Conservation (phyloP, 1,140 invertebrate species). For the Achroia grisella region DNA sequence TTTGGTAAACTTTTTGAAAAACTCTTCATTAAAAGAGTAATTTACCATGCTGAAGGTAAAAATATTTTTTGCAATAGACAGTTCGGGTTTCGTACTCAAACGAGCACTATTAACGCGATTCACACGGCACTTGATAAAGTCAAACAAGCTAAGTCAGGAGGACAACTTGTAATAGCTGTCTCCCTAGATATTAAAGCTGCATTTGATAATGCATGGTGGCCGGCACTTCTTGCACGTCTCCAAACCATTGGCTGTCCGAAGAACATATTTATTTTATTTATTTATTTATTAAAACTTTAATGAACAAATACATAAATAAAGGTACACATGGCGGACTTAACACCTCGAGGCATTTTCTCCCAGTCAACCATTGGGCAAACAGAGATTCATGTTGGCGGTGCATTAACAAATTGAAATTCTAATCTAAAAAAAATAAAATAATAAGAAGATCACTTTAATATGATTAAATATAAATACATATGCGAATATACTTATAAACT, state of each 20-base stretch:
- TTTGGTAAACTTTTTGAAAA: constrained; percentile 22
- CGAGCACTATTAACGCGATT: constrained; percentile 8
- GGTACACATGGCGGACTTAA: too few relatives aligned
- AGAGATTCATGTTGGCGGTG: too few relatives aligned
- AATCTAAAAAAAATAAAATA: too few relatives aligned
- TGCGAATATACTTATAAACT: too few relatives aligned
- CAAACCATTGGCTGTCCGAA: constrained; percentile 1
- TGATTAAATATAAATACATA: too few relatives aligned
- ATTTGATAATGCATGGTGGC: constrained; percentile 23
- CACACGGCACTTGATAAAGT: constrained; percentile 3
- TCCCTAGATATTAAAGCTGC: constrained; percentile 13
- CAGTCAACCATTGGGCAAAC: too few relatives aligned
- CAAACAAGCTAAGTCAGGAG: not conserved
- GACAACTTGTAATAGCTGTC: constrained; percentile 4
- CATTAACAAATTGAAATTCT: too few relatives aligned
- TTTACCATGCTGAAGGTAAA: not conserved
- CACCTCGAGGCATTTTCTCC: too few relatives aligned
- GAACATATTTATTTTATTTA: too few relatives aligned
- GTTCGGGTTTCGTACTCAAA: constrained; percentile 16
- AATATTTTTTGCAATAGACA: constrained; percentile 1
- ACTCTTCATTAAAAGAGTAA: constrained; percentile 12
- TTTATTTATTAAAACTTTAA: too few relatives aligned
- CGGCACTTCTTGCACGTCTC: constrained; percentile 3
- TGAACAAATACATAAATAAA: too few relatives aligned
- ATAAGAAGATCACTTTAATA: too few relatives aligned